Conservation (phyloP, 2,113 vertebrate genomes). For the Ancistrus triradiatus region DNA sequence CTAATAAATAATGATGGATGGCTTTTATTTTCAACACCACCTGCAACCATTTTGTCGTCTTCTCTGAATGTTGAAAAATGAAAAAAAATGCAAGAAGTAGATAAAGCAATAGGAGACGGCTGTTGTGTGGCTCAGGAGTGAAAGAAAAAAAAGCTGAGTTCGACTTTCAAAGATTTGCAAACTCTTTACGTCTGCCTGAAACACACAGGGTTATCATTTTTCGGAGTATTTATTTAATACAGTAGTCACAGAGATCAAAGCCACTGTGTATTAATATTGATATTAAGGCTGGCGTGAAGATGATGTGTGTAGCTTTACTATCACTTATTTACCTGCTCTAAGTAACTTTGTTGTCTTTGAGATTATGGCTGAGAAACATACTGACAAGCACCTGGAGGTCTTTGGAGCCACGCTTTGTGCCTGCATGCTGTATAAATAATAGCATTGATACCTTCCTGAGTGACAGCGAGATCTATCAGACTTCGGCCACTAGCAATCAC, state of each 20-base stretch:
- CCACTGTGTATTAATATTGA: not conserved
- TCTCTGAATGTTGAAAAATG: constrained; percentile 91
- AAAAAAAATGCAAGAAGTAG: constrained; percentile 86
- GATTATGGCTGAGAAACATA: constrained; percentile 6
- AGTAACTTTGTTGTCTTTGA: constrained; percentile 15
- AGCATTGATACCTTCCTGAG: constrained; percentile 32
- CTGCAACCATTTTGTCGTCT: constrained; percentile 99
- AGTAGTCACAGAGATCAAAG: too few species aligned
- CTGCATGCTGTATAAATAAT: constrained; percentile 33
- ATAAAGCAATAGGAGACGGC: constrained; percentile 72
- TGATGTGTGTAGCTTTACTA: not conserved
- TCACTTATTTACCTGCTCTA: constrained; percentile 26
- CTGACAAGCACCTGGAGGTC: constrained; percentile 15
- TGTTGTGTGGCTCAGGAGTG: constrained; percentile 29
- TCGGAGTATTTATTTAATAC: too few species aligned
- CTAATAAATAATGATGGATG: constrained; percentile 99
- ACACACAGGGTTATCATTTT: too few species aligned
- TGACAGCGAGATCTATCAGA: constrained; percentile 26
- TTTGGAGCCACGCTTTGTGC: constrained; percentile 11
- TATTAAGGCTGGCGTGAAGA: too few species aligned
- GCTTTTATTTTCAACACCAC: constrained; percentile 99
- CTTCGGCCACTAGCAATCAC: constrained; percentile 5
- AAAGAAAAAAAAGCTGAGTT: not conserved
- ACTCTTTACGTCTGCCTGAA: constrained; percentile 22
- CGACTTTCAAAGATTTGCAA: constrained; percentile 18